Base-by-base conservation (phyloP, 1,140 invertebrate species). In the Zaprionus camerounensis region DNA sequence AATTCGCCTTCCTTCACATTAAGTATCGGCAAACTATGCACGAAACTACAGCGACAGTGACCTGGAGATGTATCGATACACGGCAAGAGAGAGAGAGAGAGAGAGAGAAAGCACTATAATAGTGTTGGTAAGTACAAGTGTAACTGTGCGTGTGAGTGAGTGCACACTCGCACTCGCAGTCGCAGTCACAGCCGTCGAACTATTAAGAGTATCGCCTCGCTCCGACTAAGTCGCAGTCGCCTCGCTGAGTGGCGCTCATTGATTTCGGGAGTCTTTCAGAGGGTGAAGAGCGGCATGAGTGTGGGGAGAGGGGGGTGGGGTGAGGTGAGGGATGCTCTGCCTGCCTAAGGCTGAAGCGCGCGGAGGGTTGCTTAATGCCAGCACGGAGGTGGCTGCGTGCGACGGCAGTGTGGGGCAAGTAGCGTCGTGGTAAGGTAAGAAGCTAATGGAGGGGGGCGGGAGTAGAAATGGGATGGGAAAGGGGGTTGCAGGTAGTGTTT, bases 171-270 rank as follows among this genome's bases (percentile, higher is more conserved):
- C 28, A n/a, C 38, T 41, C 38, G 38, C 38, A 41, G 13, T 53
- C 6, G 26, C 26, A 28, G 26, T 9, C 31, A 9, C 31, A 31
- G 28, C 28, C 28, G 7, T 31, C 28, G 31, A 59, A 46, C 65
- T 61, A 69, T 65, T 65, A 41, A 46, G 26, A 31, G 46, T 5
- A 49, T 71, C 51, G 36, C 38, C 17, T 55, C 24, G 38, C 15
- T 28, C n/a, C 12, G 31, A 41, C 44, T 69, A 28, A 44, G 46
- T 64, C 44, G 46, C 46, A 51, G 22, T 51, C 22, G 20, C 46
- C 20, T 12, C 2, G 53, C 65, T 49, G 59, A 70, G 68, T 80
- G 72, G 17, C 51, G 76, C 62, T 86, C 82, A 86, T 82, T 85
- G 82, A 86, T 78, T 85, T 85, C 28, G 49, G 59, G 65, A 62